These are phyloP conservation scores for Heteromormyrus szaboi DNA, from an alignment of 2,797 vertebrate genomes.

Conservation along the genomic window DNA sequence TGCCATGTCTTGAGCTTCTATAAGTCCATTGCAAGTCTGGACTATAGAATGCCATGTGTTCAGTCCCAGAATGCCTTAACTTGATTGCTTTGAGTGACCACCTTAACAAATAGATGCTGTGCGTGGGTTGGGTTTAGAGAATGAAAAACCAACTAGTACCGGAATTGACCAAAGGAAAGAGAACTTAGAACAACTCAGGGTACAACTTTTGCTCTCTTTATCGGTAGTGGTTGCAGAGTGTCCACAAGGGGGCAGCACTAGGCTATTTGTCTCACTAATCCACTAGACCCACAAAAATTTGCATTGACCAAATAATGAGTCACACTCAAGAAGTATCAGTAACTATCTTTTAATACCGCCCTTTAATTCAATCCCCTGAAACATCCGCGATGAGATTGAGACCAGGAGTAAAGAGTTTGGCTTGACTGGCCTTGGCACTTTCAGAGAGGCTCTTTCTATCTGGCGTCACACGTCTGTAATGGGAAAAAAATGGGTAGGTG, in stretches of 20 bases:
- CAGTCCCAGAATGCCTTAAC: conserved; percentile 31
- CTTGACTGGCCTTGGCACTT: neutral
- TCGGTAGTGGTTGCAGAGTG: conserved; percentile 16
- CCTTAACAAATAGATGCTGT: neutral
- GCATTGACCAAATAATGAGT: neutral
- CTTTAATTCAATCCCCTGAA: neutral
- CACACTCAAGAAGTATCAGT: conserved; percentile 22
- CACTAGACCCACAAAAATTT: neutral
- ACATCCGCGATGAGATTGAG: neutral
- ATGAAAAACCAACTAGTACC: neutral
- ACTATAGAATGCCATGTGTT: conserved; percentile 58
- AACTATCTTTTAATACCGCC: conserved; percentile 1
- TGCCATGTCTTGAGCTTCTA: conserved; percentile 44
- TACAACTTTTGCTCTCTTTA: neutral
- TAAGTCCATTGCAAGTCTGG: conserved; percentile 38
- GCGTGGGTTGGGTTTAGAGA: neutral
- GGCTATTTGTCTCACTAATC: neutral
- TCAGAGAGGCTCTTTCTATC: neutral
- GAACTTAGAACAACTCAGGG: neutral
- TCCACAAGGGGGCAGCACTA: conserved; percentile 51
- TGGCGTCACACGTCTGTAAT: neutral
- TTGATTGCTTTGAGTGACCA: conserved; percentile 19
- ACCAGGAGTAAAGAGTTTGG: neutral
- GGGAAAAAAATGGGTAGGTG: neutral
- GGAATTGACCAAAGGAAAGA: neutral